Conservation (phyloP, 2,888 invertebrate species). For the Tetragonula carbonaria region DNA sequence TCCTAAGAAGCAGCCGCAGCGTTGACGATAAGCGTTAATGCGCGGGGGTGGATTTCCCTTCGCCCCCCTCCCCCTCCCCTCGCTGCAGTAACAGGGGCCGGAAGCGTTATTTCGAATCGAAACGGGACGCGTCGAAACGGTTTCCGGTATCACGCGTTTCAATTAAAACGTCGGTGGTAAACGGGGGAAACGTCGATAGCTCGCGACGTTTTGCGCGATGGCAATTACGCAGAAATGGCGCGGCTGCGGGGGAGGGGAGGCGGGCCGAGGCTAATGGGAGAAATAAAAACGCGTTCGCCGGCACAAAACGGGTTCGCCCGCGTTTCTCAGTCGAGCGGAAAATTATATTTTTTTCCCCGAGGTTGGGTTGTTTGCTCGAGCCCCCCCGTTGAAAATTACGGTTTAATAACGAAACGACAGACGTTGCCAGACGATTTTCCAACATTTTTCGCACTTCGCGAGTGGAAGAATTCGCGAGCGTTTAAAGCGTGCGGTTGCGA, state of each 20-base stretch:
- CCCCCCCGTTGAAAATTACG: constrained; percentile 30
- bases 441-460: not conserved
- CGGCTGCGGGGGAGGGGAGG: not conserved
- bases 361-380: not conserved
- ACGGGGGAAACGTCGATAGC: constrained; percentile 49
- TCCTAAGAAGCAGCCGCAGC: constrained; percentile 37
- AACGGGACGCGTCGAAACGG: constrained; percentile 2
- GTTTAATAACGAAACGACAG: constrained; percentile 14
- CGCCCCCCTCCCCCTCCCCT: not conserved
- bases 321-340: constrained; percentile 31
- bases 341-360: constrained; percentile 42
- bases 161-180: constrained; percentile 53
- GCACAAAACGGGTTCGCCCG: constrained; percentile 2
- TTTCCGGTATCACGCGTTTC: constrained; percentile 43
- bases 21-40: not conserved
- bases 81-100: not conserved
- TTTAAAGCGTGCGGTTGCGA: not conserved
- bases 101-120: constrained; percentile 11
- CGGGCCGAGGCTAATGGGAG: not conserved
- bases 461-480: not conserved
- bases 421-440: too few relatives aligned
- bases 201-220: constrained; percentile 31
- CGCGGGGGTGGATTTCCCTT: too few relatives aligned
- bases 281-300: constrained; percentile 40
- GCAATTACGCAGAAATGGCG: constrained; percentile 38